phyloP scores from a whole-genome alignment of 2,888 invertebrate genomes.

The Drosophila tripunctata region DNA sequence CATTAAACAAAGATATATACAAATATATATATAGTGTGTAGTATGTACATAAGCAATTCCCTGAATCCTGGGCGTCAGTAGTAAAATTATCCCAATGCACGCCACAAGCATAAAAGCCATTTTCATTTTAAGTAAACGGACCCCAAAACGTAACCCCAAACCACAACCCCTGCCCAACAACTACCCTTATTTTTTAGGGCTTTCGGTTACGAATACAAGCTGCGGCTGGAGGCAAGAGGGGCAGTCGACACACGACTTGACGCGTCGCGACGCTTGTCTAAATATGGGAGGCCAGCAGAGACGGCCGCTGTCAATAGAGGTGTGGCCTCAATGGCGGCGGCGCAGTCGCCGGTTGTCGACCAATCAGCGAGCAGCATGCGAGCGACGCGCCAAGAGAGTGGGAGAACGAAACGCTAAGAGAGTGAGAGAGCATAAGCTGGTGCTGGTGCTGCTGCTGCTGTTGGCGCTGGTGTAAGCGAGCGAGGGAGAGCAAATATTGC shows the following conservation, averaged over 20 bases:
- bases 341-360: constrained; percentile 72
- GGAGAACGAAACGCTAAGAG: constrained; percentile 13
- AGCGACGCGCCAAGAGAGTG: constrained; percentile 14
- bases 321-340: constrained; percentile 70
- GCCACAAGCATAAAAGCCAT: constrained; percentile 76
- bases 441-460: too few relatives aligned
- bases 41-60: constrained; percentile 56
- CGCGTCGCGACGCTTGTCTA: constrained; percentile 27
- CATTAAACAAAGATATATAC: constrained; percentile 66
- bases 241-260: constrained; percentile 47
- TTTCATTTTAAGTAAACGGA: constrained; percentile 69
- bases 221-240: constrained; percentile 9
- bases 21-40: too few relatives aligned
- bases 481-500: constrained; percentile 39
- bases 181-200: too few relatives aligned
- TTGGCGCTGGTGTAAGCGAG: too few relatives aligned
- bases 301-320: constrained; percentile 70
- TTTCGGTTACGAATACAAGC: constrained; percentile 7
- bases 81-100: constrained; percentile 73
- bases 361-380: constrained; percentile 67
- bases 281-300: constrained; percentile 41
- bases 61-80: constrained; percentile 47
- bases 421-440: constrained; percentile 12
- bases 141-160: constrained; percentile 18
- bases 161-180: not conserved